Conservation (phyloP, 2,797 vertebrate species). For the Schizopygopsis malacanthus region DNA sequence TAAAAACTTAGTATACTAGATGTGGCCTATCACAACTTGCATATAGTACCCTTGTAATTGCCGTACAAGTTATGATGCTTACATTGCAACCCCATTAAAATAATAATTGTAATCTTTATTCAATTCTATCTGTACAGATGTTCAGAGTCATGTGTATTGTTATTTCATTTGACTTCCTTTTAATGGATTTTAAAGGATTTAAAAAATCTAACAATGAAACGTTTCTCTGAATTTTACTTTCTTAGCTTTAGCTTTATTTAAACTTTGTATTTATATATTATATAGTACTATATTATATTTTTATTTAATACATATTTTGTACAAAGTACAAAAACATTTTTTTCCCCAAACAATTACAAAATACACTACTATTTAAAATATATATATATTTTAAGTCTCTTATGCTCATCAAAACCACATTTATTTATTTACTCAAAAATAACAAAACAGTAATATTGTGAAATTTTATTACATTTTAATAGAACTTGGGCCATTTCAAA, state of each 20-base stretch:
- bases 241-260: background rate
- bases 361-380: background rate
- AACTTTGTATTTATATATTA: background rate
- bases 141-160: background rate
- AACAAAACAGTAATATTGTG: background rate
- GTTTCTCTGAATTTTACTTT: background rate
- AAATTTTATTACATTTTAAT: background rate
- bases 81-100: background rate
- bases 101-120: background rate
- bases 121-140: background rate
- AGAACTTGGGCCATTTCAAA: background rate
- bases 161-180: background rate
- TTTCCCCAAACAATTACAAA: background rate
- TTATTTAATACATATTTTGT: background rate
- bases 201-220: background rate
- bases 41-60: background rate
- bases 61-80: background rate
- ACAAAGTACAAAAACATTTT: background rate
- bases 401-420: background rate
- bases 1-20: background rate
- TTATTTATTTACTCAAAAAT: background rate
- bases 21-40: background rate
- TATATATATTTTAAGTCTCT: background rate
- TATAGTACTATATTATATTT: background rate
- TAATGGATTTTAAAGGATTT: background rate